A percentile compares a stretch with the other conserved stretches of the same genome.
These are phyloP conservation scores for Eospalax fontanierii DNA, from an alignment of 2,797 vertebrate species.

Conservation along the genomic window DNA sequence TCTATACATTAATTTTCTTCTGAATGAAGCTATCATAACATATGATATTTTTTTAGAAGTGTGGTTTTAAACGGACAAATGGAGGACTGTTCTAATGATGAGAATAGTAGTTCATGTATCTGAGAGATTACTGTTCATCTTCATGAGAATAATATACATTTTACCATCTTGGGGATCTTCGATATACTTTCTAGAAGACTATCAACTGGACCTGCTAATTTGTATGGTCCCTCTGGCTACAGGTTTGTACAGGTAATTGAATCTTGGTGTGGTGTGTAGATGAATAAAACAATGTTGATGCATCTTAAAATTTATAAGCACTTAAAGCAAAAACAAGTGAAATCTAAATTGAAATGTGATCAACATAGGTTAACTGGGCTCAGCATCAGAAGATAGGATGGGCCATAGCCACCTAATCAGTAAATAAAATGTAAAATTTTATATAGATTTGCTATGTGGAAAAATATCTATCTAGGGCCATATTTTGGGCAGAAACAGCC, in stretches of 20 bases:
- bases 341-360: conserved; percentile 55
- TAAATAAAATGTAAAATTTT: conserved; percentile 16
- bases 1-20: neutral
- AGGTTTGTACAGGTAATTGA: neutral
- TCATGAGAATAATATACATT: neutral
- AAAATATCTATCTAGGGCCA: neutral
- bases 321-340: conserved; percentile 51
- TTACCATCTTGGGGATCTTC: neutral
- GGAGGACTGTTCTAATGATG: neutral
- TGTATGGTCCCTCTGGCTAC: neutral
- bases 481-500: conserved; percentile 22
- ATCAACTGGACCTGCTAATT: neutral
- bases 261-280: neutral
- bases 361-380: conserved; percentile 12
- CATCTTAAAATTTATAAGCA: conserved; percentile 43
- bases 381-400: neutral
- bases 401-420: neutral
- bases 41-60: neutral
- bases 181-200: neutral
- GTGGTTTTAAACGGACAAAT: neutral
- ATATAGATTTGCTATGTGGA: neutral
- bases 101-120: neutral
- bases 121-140: neutral
- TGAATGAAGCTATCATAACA: conserved; percentile 53
- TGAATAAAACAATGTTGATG: conserved; percentile 14